Evolutionary conservation across 2,888 invertebrate species (phyloP).

Genomic region (Pycnomerus fuliginosus): DNA sequence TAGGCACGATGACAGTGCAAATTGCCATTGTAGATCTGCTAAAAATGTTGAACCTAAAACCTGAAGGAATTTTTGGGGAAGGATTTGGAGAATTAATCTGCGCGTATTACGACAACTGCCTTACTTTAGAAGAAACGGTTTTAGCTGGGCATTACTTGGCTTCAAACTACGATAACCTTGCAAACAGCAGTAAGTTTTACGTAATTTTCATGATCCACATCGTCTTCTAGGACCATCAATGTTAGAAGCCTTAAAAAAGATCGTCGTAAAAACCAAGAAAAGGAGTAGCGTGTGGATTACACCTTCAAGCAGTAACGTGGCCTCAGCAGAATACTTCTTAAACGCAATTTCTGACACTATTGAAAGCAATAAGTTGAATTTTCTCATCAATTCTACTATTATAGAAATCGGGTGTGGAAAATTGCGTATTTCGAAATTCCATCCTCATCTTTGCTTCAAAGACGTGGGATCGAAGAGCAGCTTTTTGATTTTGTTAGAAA

Average conservation of each 20-base stretch:
- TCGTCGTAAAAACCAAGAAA: conserved; percentile 24
- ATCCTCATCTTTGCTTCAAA: too few relatives aligned
- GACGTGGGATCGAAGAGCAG: too few relatives aligned
- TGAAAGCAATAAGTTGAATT: not conserved
- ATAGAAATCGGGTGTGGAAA: too few relatives aligned
- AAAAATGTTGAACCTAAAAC: conserved; percentile 51
- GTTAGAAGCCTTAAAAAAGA: not conserved
- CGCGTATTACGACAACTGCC: conserved; percentile 86
- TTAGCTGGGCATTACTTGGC: conserved; percentile 17
- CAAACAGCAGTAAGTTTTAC: not conserved
- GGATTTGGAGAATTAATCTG: conserved; percentile 90
- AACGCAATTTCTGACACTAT: conserved; percentile 55
- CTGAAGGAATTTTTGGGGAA: conserved; percentile 57
- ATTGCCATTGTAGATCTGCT: conserved; percentile 52
- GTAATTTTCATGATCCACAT: not conserved
- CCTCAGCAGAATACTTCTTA: conserved; percentile 85
- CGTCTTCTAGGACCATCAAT: not conserved
- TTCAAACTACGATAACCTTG: not conserved
- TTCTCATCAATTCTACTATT: too few relatives aligned
- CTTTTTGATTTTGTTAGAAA: not conserved
- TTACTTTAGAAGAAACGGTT: conserved; percentile 80
- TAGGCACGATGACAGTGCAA: conserved; percentile 59
- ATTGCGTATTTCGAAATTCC: too few relatives aligned
- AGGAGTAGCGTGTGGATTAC: too few relatives aligned
- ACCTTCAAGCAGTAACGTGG: conserved; percentile 54